Percentiles rank a stretch among this genome's conserved stretches.
These are phyloP conservation scores for Pristionchus exspectatus DNA, from an alignment of 2,888 invertebrate genomes.

Conservation along the genomic window DNA sequence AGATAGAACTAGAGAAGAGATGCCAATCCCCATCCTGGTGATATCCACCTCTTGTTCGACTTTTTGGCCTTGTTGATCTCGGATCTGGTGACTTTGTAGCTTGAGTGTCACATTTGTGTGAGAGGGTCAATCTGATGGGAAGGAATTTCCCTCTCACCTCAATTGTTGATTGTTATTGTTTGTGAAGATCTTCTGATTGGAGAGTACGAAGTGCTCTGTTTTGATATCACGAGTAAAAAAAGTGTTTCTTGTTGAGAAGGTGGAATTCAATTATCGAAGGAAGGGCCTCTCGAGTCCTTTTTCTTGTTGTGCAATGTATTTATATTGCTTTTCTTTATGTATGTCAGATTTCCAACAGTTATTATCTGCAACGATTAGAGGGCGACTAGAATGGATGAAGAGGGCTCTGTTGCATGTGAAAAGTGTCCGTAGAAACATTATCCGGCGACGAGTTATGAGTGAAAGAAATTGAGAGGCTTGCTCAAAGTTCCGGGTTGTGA, in stretches of 20 bases:
- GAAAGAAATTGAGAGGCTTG: background rate
- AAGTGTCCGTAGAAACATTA: background rate
- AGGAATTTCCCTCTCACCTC: background rate
- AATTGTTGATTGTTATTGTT: constrained; percentile 14
- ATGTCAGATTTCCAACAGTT: background rate
- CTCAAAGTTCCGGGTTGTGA: constrained; percentile 1
- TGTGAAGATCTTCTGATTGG: background rate
- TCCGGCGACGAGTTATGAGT: background rate
- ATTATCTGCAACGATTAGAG: background rate
- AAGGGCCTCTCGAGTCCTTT: no score
- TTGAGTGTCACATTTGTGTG: background rate
- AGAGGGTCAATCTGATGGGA: background rate
- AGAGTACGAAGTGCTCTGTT: background rate
- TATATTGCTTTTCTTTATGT: background rate
- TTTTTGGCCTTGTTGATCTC: background rate
- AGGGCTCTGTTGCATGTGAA: background rate
- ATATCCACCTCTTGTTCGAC: background rate
- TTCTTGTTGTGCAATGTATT: background rate
- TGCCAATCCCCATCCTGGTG: background rate
- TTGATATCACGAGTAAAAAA: background rate
- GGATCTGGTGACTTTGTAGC: background rate
- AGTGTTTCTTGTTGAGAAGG: background rate
- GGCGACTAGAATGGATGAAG: background rate
- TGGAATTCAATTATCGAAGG: background rate
- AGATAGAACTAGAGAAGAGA: background rate